Conservation (phyloP, 2,113 vertebrate genomes). For the Geothlypis trichas region DNA sequence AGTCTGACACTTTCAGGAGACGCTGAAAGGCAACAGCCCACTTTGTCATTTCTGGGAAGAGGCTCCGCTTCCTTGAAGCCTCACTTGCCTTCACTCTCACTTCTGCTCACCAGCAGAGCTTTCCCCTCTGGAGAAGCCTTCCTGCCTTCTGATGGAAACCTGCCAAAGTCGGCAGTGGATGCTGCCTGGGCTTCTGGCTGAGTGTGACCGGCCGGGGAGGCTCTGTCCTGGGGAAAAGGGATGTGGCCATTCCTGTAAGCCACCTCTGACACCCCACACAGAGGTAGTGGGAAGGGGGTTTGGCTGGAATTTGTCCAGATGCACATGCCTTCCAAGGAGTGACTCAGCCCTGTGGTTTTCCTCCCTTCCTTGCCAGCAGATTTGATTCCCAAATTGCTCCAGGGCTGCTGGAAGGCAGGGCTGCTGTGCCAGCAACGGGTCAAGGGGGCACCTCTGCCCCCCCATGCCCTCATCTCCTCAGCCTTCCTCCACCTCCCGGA, state of each 20-base stretch:
- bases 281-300: neutral
- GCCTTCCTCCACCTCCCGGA: neutral
- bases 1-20: neutral
- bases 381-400: neutral
- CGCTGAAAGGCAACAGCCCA: neutral
- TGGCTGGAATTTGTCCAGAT: neutral
- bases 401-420: neutral
- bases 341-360: constrained; percentile 53
- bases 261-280: neutral
- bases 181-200: neutral
- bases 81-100: neutral
- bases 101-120: neutral
- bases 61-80: neutral
- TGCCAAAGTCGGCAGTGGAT: neutral
- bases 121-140: neutral
- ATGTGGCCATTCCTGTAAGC: constrained; percentile 17
- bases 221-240: neutral
- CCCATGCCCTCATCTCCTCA: neutral
- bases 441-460: neutral
- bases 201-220: fast-evolving
- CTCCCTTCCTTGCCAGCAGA: neutral
- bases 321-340: neutral
- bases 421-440: neutral
- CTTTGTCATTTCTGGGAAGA: neutral
- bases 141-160: neutral